A percentile compares a stretch with the other conserved stretches of the same genome.
These are phyloP conservation scores for Ophioninae sp. DNA, from an alignment of 2,888 invertebrate genomes.

Conservation along the genomic window DNA sequence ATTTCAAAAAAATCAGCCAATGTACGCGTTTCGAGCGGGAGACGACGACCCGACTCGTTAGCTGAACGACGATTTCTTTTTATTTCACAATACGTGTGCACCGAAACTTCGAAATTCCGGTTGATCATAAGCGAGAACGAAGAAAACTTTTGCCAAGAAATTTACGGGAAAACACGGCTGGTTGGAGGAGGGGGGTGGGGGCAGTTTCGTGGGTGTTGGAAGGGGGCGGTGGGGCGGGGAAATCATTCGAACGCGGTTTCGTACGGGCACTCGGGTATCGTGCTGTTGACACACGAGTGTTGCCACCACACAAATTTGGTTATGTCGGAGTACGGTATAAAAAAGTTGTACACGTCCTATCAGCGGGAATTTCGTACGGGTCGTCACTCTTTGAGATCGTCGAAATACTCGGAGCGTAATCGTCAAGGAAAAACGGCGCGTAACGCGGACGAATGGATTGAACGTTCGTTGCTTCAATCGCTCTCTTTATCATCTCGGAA, in stretches of 20 bases:
- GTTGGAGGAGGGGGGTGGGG: neutral
- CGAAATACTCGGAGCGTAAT: conserved; percentile 15
- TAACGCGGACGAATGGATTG: conserved; percentile 77
- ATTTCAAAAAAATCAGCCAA: conserved; percentile 80
- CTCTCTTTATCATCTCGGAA: conserved; percentile 54
- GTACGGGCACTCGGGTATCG: conserved; percentile 18
- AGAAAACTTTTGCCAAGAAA: conserved; percentile 22
- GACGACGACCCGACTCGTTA: conserved; percentile 62
- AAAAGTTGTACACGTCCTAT: conserved; percentile 49
- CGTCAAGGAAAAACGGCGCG: conserved; percentile 39
- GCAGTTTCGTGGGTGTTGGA: neutral
- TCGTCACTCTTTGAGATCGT: conserved; percentile 26
- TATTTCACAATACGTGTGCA: neutral
- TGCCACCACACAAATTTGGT: conserved; percentile 72
- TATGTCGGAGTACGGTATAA: conserved; percentile 70
- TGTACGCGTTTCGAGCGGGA: conserved; percentile 78
- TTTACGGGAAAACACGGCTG: conserved; percentile 4
- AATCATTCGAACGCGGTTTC: conserved; percentile 46
- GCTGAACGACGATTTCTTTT: conserved; percentile 39
- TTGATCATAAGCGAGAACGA: neutral
- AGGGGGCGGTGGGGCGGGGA: conserved; percentile 8
- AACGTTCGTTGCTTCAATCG: conserved; percentile 75
- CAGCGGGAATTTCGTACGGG: conserved; percentile 37
- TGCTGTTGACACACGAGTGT: conserved; percentile 63
- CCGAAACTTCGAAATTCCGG: neutral